phyloP scores from a whole-genome alignment of 1,140 invertebrate species.

The Caerostris extrusa region DNA sequence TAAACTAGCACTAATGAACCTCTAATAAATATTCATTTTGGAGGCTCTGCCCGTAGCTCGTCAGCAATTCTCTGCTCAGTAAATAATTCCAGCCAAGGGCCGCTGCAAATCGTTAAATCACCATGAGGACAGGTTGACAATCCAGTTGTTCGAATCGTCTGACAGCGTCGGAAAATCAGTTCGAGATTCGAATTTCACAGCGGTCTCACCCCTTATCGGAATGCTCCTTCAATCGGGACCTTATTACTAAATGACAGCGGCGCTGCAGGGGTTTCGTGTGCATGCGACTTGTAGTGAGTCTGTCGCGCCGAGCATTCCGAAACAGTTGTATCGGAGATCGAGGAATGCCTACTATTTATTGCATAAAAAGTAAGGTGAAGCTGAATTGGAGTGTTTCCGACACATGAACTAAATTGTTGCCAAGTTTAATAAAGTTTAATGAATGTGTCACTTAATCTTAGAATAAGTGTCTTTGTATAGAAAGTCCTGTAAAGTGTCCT shows the following conservation, averaged over 20 bases:
- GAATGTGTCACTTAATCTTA: too few relatives aligned
- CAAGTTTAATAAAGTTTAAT: too few relatives aligned
- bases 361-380: neutral
- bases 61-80: neutral
- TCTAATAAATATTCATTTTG: constrained; percentile 29
- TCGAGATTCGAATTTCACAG: neutral
- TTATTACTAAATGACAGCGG: neutral
- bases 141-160: neutral
- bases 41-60: neutral
- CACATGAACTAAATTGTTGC: too few relatives aligned
- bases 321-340: neutral
- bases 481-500: too few relatives aligned
- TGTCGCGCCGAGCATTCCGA: neutral
- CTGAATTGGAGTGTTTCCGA: too few relatives aligned
- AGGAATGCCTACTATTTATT: neutral
- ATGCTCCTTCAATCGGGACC: neutral
- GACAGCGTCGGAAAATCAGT: neutral
- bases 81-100: neutral
- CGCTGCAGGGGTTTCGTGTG: neutral
- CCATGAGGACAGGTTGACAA: neutral
- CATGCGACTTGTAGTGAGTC: neutral
- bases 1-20: neutral
- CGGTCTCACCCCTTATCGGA: neutral
- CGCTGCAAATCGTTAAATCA: constrained; percentile 1
- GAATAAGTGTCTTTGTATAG: too few relatives aligned